Conservation (phyloP, 2,888 invertebrate species). For the Cosmorhoe ocellata region DNA sequence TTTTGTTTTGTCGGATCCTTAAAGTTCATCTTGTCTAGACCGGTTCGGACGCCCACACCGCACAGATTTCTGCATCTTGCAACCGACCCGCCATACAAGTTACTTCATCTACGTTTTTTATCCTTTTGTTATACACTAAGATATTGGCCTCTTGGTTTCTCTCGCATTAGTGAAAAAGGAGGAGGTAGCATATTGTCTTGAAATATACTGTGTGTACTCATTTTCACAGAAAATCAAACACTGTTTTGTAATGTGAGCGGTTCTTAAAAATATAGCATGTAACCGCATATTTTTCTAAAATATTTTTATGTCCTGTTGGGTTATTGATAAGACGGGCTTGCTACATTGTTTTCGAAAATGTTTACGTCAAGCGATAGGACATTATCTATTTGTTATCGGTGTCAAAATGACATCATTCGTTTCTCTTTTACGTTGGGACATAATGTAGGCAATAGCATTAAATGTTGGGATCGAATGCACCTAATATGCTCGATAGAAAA, state of each 20-base stretch:
- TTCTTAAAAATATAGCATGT: no score
- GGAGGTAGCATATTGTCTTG: constrained; percentile 36
- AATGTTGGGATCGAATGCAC: no score
- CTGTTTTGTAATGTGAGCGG: no score
- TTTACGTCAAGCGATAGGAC: constrained; percentile 27
- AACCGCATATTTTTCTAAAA: no score
- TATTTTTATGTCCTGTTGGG: constrained; percentile 15
- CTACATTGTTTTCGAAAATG: constrained; percentile 20
- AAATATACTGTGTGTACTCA: no score
- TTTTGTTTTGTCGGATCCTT: constrained; percentile 75
- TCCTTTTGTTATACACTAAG: constrained; percentile 71
- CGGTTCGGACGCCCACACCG: constrained; percentile 72
- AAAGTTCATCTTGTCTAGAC: constrained; percentile 81
- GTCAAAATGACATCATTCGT: constrained; percentile 54
- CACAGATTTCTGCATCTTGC: constrained; percentile 82
- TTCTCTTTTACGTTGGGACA: not conserved
- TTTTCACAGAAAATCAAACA: no score
- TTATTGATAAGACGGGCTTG: constrained; percentile 7
- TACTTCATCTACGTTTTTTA: constrained; percentile 75
- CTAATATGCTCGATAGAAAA: not conserved
- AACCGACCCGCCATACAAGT: constrained; percentile 76
- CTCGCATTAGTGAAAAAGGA: constrained; percentile 72
- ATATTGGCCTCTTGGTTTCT: constrained; percentile 62
- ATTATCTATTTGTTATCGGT: constrained; percentile 20
- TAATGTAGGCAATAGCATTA: no score